phyloP scores from a whole-genome alignment of 2,797 vertebrate species.

The Scomberomorus guttatus region DNA sequence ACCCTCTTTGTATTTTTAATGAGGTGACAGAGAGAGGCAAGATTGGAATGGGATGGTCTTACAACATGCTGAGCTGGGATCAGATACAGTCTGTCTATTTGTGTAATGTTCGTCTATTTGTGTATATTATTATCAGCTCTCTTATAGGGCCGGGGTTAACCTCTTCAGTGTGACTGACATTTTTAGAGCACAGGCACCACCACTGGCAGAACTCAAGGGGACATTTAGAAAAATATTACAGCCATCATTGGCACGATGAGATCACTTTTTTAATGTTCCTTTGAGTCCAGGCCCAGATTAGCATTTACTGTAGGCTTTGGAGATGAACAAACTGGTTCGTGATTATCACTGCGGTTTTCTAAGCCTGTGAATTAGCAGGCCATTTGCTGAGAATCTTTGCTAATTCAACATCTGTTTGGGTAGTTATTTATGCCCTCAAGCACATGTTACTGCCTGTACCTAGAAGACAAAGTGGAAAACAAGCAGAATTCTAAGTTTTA shows the following conservation, averaged over 20 bases:
- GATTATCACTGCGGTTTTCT: slow-evolving; percentile 60
- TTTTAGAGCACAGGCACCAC: slow-evolving; percentile 81
- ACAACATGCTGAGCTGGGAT: slow-evolving; percentile 80
- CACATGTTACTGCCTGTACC: slow-evolving; percentile 57
- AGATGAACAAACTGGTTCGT: slow-evolving; percentile 56
- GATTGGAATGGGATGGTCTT: slow-evolving; percentile 81
- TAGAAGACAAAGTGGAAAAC: slow-evolving; percentile 65
- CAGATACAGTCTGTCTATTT: slow-evolving; percentile 83
- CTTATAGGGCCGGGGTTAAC: slow-evolving; percentile 72
- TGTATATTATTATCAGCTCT: slow-evolving; percentile 60
- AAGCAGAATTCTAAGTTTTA: slow-evolving; percentile 46
- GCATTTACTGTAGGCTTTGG: slow-evolving; percentile 56
- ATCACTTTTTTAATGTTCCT: slow-evolving; percentile 64
- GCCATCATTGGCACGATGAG: slow-evolving; percentile 66
- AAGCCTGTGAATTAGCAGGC: slow-evolving; percentile 56
- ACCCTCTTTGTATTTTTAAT: slow-evolving; percentile 86
- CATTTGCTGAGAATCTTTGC: slow-evolving; percentile 62
- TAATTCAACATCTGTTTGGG: slow-evolving; percentile 64
- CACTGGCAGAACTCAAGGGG: slow-evolving; percentile 65
- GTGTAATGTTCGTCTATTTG: slow-evolving; percentile 74
- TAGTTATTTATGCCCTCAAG: slow-evolving; percentile 42
- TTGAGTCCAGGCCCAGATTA: slow-evolving; percentile 71
- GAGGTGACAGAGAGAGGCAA: slow-evolving; percentile 82
- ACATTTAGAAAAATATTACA: slow-evolving; percentile 74
- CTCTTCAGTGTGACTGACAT: slow-evolving; percentile 82